Evolutionary conservation across 2,888 invertebrate species (phyloP).

Genomic region (Corbicula japonica): DNA sequence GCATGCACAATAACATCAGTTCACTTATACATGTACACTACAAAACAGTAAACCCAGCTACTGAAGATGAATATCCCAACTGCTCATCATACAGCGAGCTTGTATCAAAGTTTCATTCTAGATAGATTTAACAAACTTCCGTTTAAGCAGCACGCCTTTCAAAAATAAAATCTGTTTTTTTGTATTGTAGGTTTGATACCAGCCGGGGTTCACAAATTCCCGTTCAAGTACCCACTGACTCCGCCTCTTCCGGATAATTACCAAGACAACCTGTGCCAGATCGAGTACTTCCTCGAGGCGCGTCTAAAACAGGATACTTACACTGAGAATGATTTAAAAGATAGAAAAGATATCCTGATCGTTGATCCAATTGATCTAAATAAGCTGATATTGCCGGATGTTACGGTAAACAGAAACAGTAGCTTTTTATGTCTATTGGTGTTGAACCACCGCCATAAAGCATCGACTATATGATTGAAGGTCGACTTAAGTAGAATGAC

Average conservation of each 20-base stretch:
- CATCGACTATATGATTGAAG: too few relatives aligned
- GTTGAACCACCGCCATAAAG: too few relatives aligned
- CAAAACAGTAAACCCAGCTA: constrained; percentile 1
- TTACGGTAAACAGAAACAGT: constrained; percentile 34
- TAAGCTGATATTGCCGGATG: constrained; percentile 54
- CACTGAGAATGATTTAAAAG: constrained; percentile 19
- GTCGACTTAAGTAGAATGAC: too few relatives aligned
- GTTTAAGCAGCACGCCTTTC: background rate
- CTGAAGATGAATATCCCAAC: too few relatives aligned
- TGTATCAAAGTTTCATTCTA: too few relatives aligned
- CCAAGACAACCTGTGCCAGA: constrained; percentile 50
- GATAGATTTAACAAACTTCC: background rate
- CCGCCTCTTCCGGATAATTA: constrained; percentile 52
- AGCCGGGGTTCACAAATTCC: constrained; percentile 36
- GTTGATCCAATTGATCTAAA: constrained; percentile 50
- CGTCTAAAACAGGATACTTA: constrained; percentile 43
- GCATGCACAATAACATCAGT: background rate
- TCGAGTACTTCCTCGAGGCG: constrained; percentile 56
- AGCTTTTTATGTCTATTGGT: background rate
- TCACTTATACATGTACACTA: background rate
- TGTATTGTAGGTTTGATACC: constrained; percentile 28
- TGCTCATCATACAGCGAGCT: too few relatives aligned
- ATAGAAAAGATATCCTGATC: constrained; percentile 44
- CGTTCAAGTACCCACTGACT: constrained; percentile 48
- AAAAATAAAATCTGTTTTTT: background rate